Conservation (phyloP, 2,888 invertebrate genomes). For the Clanis bilineata region DNA sequence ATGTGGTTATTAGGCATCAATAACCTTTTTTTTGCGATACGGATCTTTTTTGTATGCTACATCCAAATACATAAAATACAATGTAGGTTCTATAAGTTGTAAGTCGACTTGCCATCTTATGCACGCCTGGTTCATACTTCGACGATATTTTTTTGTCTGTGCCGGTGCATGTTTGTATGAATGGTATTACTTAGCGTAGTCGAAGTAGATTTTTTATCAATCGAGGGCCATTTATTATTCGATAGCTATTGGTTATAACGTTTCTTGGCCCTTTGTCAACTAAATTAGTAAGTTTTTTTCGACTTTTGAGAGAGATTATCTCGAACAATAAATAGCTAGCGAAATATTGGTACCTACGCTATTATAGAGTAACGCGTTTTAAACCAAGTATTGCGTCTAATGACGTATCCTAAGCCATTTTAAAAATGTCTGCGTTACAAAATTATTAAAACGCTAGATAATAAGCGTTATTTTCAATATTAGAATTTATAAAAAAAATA, state of each 20-base stretch:
- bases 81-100: no score
- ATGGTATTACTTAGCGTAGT: slow-evolving; percentile 27
- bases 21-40: no score
- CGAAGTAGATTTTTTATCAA: slow-evolving; percentile 18
- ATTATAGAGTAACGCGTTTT: slow-evolving; percentile 16
- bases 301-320: slow-evolving; percentile 50
- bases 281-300: slow-evolving; percentile 6
- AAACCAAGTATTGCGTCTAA: no score
- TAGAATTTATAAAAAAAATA: slow-evolving; percentile 24
- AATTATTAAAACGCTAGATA: not conserved
- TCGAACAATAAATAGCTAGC: slow-evolving; percentile 44
- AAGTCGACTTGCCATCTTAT: no score
- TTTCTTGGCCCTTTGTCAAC: slow-evolving; percentile 10
- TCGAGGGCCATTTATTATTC: slow-evolving; percentile 9
- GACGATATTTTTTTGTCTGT: no score
- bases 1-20: no score
- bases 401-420: not conserved
- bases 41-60: no score
- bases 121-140: no score
- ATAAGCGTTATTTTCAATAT: slow-evolving; percentile 9
- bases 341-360: slow-evolving; percentile 30
- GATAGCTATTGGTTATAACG: not conserved
- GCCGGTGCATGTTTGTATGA: no score
- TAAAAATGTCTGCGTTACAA: slow-evolving; percentile 10
- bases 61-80: no score